Evolutionary conservation across 2,888 invertebrate genomes (phyloP).

Genomic region (Halictus ligatus): DNA sequence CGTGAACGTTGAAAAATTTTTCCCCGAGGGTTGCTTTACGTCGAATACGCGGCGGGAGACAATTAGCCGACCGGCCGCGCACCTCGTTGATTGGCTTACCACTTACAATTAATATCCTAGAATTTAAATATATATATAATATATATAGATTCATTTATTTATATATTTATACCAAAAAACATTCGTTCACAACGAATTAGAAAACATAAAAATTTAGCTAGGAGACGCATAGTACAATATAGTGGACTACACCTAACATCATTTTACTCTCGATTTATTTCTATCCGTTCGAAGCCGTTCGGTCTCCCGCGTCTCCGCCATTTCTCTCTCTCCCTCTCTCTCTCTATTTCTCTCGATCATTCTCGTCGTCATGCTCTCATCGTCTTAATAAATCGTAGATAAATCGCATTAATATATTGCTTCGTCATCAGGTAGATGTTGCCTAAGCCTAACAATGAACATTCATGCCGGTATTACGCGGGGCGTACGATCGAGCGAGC

Average conservation of each 20-base stretch:
- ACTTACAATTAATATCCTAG: conserved; percentile 71
- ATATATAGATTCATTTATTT: conserved; percentile 73
- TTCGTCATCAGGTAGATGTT: conserved; percentile 82
- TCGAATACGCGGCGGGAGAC: conserved; percentile 46
- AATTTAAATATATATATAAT: conserved; percentile 71
- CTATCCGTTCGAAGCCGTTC: conserved; percentile 42
- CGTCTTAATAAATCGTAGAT: conserved; percentile 71
- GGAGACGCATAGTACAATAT: conserved; percentile 77
- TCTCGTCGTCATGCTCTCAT: conserved; percentile 4
- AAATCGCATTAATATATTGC: conserved; percentile 80
- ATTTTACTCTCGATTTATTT: conserved; percentile 54
- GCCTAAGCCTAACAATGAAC: conserved; percentile 76
- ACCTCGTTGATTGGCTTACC: conserved; percentile 75
- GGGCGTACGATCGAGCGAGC: conserved; percentile 29
- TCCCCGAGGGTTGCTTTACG: conserved; percentile 26
- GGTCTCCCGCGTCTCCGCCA: conserved; percentile 18
- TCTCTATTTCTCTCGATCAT: background rate
- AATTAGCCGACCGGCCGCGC: conserved; percentile 70
- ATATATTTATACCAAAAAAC: conserved; percentile 75
- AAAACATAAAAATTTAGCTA: conserved; percentile 80
- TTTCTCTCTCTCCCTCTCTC: conserved; percentile 4
- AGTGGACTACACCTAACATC: conserved; percentile 79
- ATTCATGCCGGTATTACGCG: conserved; percentile 46
- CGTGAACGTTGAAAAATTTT: conserved; percentile 32
- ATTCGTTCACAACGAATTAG: conserved; percentile 79